Evolutionary conservation across 2,797 vertebrate species (phyloP), one percentile per base, ranked within the genome.

Genomic region (Sebastes ruberrimus): DNA sequence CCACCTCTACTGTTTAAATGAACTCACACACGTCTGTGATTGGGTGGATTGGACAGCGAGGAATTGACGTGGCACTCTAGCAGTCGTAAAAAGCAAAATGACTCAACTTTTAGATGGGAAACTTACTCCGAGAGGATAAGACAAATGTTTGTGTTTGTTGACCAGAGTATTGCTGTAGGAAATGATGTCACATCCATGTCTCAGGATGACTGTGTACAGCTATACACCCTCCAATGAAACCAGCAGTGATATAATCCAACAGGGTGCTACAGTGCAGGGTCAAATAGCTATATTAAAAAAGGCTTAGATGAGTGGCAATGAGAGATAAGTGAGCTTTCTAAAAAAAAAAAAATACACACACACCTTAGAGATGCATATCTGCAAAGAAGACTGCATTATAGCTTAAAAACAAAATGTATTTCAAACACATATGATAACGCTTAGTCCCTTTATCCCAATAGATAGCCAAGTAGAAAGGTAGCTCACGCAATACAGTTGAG

Each of bases 401-500:
- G 77, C 82, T 92, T 90, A 60, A 85, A 60, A 25, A 83, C 65
- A 55, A 77, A 82, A 88, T 85, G 85, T 90, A 89, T 88, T 86
- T 89, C 81, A 81, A 84, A 81, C 79, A 86, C 71, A 78, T 88
- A 83, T 74, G 63, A 81, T 87, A 89, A 80, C 16, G 89, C 92
- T 93, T 94, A 52, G 83, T 92, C 94, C 91, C 93, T 94, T 94
- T 93, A 94, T 88, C 78, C 72, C 84, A 84, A 82, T 93, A 93
- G 89, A 82, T 93, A 93, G 89, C 80, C 88, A 87, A 91, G 91
- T 95, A 93, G 93, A 93, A 74, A 88, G 87, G 88, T 93, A 94
- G 93, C 89, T 91, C 84, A 91, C 53, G 86, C 93, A 93, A 94
- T 95, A 95, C 91, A 88, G 70, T 86, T 91, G 88, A 94, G 92